Evolutionary conservation across 2,113 vertebrate species (phyloP), one percentile per base, ranked within the genome.

Genomic region (Rhinolophus ferrumequinum): DNA sequence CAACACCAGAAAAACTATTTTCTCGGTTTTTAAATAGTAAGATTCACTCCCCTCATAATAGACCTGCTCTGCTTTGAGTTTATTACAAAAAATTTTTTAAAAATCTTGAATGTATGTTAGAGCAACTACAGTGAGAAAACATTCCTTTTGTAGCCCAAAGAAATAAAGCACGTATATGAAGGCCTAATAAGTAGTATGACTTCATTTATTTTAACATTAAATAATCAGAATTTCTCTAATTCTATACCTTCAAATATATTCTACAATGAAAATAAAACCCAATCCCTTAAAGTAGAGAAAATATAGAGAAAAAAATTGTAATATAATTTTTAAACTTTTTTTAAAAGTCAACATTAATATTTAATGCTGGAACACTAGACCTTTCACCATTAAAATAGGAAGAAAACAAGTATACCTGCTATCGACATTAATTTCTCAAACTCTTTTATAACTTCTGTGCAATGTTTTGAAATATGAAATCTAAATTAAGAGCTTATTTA

Each of bases 171-270:
- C 44, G 9, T 22, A 60, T 47, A 81, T 33, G n/a, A 70, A 90
- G 22, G 16, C 5, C 58, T 56, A 70, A 93, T 70, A 82, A 11
- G 26, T 16, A 85, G 33, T 26, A 47, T 77, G 54, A 54, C 9
- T 79, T 44, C 12, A 77, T 62, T 66, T 93, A 30, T n/a, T 90
- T 77, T 85, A 87, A 73, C 8, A 83, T 81, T 95, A 81, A 90
- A 56, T 84, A 52, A 9, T 35, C 84, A 56, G 30, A 94, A 90
- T 73, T 83, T 56, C 21, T 54, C 73, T 89, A 84, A 69, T 79
- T 72, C 14, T 58, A 35, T 62, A 70, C 8, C 22, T 79, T 5
- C 41, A 84, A 69, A 81, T n/a, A 70, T 13, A 90, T 64, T 14
- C 47, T 60, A 82, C 41, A 70, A 24, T 35, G 26, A 87, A 87